Evolutionary conservation across 1,140 invertebrate genomes (phyloP).

Genomic region (Oncopeltus fasciatus): DNA sequence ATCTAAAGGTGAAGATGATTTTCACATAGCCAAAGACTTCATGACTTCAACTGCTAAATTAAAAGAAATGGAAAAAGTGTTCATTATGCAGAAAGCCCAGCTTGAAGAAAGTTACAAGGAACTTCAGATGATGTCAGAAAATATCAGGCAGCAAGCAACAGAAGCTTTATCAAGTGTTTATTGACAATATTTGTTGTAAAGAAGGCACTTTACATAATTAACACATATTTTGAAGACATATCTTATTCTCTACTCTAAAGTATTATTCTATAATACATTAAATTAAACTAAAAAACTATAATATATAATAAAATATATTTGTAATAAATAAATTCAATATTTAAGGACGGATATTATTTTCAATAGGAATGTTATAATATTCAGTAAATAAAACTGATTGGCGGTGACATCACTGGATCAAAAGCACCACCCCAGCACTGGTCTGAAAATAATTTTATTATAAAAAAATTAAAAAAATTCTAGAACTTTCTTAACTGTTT

Average conservation of each 20-base stretch:
- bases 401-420: slow-evolving; percentile 2
- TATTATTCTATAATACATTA: neutral
- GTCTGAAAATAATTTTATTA: slow-evolving; percentile 11
- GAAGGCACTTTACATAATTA: neutral
- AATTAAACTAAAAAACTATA: neutral
- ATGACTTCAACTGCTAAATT: slow-evolving; percentile 28
- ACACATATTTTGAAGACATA: too few relatives aligned
- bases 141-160: slow-evolving; percentile 30
- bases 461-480: neutral
- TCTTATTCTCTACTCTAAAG: too few relatives aligned
- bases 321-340: neutral
- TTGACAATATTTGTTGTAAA: neutral
- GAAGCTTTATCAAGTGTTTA: slow-evolving; percentile 26
- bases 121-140: slow-evolving; percentile 28
- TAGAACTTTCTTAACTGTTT: too few relatives aligned
- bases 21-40: slow-evolving; percentile 15
- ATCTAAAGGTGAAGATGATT: slow-evolving; percentile 5
- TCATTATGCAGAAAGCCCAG: slow-evolving; percentile 23
- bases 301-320: neutral
- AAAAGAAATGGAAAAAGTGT: slow-evolving; percentile 24
- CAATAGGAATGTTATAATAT: neutral
- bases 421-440: slow-evolving; percentile 11
- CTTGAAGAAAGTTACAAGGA: slow-evolving; percentile 25
- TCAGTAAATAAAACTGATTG: slow-evolving; percentile 3
- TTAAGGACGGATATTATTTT: neutral